These are phyloP conservation scores for Peromyscus eremicus DNA, from an alignment of 2,797 vertebrate genomes.

Conservation along the genomic window DNA sequence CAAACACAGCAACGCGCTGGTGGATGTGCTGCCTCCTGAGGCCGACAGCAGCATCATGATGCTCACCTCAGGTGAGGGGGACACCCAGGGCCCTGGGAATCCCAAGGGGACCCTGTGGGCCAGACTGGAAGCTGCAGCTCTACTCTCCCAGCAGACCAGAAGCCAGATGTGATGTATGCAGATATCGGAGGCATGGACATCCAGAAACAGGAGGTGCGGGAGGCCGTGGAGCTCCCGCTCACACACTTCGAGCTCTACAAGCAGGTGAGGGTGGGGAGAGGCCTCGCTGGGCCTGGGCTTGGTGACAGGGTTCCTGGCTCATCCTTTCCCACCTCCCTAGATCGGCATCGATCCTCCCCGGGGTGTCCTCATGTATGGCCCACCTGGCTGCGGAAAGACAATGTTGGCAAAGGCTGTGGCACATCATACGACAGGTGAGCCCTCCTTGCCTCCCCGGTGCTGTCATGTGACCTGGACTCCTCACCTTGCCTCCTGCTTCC, in stretches of 20 bases:
- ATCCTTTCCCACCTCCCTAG: constrained; percentile 82
- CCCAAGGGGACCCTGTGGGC: not conserved
- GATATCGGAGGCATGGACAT: constrained; percentile 99
- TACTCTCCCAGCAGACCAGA: constrained; percentile 91
- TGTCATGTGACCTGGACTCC: not conserved
- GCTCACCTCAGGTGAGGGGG: constrained; percentile 93
- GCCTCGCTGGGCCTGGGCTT: accelerated
- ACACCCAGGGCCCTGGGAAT: accelerated
- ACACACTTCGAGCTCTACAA: constrained; percentile 99
- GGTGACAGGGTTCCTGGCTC: not conserved
- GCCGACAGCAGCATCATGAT: constrained; percentile 99
- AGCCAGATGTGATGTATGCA: constrained; percentile 97
- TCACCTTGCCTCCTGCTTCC: not conserved
- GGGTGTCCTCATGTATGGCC: constrained; percentile 97
- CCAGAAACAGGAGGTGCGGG: constrained; percentile 98
- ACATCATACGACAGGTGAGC: constrained; percentile 96
- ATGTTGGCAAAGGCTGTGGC: constrained; percentile 98
- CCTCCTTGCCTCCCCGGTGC: accelerated
- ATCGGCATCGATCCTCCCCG: constrained; percentile 97
- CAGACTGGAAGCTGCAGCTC: constrained; percentile 45
- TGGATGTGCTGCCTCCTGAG: constrained; percentile 96
- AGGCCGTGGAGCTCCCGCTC: constrained; percentile 97
- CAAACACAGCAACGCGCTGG: constrained; percentile 98
- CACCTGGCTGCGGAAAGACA: constrained; percentile 97
- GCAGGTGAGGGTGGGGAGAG: constrained; percentile 89